Conservation (phyloP, 2,797 vertebrate species). For the Clarias platycephalus region DNA sequence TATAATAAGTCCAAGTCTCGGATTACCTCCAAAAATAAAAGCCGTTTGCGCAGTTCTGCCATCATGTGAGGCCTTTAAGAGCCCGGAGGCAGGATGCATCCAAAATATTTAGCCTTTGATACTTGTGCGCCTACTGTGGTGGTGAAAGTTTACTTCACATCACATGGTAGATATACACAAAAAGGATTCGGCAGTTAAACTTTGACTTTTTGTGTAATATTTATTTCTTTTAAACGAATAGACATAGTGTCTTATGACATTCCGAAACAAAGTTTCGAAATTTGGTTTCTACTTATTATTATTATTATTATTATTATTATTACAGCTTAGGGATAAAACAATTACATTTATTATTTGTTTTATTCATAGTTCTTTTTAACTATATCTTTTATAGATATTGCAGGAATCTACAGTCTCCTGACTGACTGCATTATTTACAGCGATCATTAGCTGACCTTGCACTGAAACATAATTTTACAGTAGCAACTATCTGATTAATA, state of each 20-base stretch:
- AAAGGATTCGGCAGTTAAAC: not conserved
- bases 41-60: constrained; percentile 38
- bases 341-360: no score
- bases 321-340: not conserved
- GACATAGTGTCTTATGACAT: not conserved
- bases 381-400: not conserved
- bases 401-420: not conserved
- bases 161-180: constrained; percentile 28
- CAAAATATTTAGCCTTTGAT: constrained; percentile 37
- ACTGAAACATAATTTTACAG: not conserved
- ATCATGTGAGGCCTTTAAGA: constrained; percentile 39
- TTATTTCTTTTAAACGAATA: not conserved
- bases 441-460: not conserved
- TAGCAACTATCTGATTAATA: not conserved
- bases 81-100: constrained; percentile 15
- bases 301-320: not conserved
- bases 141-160: not conserved
- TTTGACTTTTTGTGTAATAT: not conserved
- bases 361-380: no score
- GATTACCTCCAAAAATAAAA: constrained; percentile 54
- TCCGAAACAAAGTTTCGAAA: not conserved
- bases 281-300: not conserved
- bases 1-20: constrained; percentile 43
- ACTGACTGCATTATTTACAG: not conserved
- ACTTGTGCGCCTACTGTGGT: not conserved